Evolutionary conservation across 1,140 invertebrate genomes (phyloP).

Genomic region (Choristoneura fumiferana): DNA sequence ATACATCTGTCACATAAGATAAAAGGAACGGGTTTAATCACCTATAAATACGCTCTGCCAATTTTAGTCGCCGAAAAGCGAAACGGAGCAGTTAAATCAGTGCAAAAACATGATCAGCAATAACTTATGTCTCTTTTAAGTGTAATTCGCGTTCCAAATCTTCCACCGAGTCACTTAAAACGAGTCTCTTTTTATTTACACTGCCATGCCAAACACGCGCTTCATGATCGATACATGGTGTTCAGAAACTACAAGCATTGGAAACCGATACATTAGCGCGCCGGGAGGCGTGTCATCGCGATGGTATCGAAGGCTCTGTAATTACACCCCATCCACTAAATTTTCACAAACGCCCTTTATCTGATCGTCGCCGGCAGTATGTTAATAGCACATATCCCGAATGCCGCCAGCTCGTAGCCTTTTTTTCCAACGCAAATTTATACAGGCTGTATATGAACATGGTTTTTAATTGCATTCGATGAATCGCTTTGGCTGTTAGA

Average conservation of each 20-base stretch:
- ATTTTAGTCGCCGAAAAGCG: too few species aligned
- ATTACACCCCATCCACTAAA: conserved; percentile 65
- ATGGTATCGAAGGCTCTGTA: conserved; percentile 55
- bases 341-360: conserved; percentile 66
- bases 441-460: conserved; percentile 7
- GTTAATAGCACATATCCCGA: conserved; percentile 65
- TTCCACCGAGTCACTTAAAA: too few species aligned
- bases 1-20: too few species aligned
- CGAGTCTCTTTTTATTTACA: too few species aligned
- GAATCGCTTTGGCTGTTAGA: conserved; percentile 1
- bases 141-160: too few species aligned
- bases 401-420: conserved; percentile 47
- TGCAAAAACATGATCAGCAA: too few species aligned
- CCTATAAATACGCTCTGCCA: too few species aligned
- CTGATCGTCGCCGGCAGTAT: conserved; percentile 55
- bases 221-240: too few species aligned
- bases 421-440: conserved; percentile 31
- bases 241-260: conserved; percentile 13
- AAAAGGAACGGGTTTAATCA: too few species aligned
- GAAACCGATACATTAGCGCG: conserved; percentile 39
- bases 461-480: conserved; percentile 16
- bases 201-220: too few species aligned
- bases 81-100: too few species aligned
- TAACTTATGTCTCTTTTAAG: too few species aligned
- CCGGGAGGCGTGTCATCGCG: conserved; percentile 51